Percentiles rank a stretch among this genome's conserved stretches.
Conservation (phyloP, 37 sponge, comb jelly and placozoan genomes). For the Oopsacas minuta region DNA sequence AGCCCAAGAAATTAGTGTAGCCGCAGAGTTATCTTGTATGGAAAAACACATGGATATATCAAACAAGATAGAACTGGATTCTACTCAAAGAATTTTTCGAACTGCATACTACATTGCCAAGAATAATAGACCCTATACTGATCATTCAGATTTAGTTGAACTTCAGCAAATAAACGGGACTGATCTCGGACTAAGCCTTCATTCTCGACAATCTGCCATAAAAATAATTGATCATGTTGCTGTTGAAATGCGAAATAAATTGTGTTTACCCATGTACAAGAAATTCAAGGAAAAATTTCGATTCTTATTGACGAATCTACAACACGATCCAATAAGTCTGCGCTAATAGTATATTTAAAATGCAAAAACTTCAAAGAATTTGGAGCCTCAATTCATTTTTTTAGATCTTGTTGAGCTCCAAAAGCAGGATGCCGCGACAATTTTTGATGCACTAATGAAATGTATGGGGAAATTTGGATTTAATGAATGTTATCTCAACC, state of each 20-base stretch:
- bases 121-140: background rate
- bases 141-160: background rate
- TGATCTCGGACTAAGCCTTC: background rate
- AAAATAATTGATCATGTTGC: background rate
- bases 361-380: background rate
- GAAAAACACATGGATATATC: background rate
- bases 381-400: background rate
- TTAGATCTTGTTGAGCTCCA: background rate
- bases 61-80: background rate
- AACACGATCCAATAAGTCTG: background rate
- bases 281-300: background rate
- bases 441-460: background rate
- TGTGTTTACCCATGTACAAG: background rate
- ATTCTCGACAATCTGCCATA: background rate
- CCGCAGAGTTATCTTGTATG: background rate
- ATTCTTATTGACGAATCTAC: background rate
- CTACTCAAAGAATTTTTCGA: background rate
- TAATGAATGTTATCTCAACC: background rate
- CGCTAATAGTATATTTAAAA: background rate
- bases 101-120: background rate
- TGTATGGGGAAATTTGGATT: background rate
- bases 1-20: background rate
- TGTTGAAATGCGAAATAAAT: background rate
- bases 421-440: background rate
- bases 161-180: background rate